Conservation (phyloP, 2,888 invertebrate species). For the Agrenia bidenticulata region DNA sequence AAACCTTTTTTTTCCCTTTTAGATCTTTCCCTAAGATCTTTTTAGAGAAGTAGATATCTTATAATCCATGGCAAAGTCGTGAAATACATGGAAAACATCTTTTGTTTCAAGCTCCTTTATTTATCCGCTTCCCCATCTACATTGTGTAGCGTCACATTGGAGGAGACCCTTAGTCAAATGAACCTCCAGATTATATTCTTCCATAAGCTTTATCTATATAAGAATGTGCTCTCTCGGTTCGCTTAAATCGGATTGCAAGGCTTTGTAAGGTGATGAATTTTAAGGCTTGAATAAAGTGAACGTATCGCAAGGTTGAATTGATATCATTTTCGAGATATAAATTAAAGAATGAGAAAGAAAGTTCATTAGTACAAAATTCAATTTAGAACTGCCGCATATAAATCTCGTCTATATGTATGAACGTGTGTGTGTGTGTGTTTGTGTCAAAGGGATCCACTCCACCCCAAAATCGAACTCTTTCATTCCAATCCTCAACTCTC, state of each 20-base stretch:
- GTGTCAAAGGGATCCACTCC: not conserved
- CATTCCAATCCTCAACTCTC: constrained; percentile 6
- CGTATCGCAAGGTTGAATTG: not conserved
- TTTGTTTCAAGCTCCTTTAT: constrained; percentile 5
- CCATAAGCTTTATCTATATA: no score
- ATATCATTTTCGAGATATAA: constrained; percentile 16
- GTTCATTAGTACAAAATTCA: constrained; percentile 19
- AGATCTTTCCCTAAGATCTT: not conserved
- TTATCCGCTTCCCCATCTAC: not conserved
- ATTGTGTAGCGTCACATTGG: no score
- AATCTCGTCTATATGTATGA: not conserved
- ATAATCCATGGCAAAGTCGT: not conserved
- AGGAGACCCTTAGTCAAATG: no score
- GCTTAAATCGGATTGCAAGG: not conserved
- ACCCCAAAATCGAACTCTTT: constrained; percentile 12
- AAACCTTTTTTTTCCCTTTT: constrained; percentile 12
- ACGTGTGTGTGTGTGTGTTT: constrained; percentile 3
- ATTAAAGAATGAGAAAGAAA: constrained; percentile 13
- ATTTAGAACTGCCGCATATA: constrained; percentile 13
- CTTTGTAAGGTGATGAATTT: constrained; percentile 1
- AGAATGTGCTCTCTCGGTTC: not conserved
- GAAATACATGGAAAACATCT: constrained; percentile 18
- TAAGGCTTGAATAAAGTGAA: not conserved
- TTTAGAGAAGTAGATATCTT: not conserved
- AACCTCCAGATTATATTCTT: no score